Base-by-base conservation (phyloP, 2,888 invertebrate species). In the Amphiduros pacificus region DNA sequence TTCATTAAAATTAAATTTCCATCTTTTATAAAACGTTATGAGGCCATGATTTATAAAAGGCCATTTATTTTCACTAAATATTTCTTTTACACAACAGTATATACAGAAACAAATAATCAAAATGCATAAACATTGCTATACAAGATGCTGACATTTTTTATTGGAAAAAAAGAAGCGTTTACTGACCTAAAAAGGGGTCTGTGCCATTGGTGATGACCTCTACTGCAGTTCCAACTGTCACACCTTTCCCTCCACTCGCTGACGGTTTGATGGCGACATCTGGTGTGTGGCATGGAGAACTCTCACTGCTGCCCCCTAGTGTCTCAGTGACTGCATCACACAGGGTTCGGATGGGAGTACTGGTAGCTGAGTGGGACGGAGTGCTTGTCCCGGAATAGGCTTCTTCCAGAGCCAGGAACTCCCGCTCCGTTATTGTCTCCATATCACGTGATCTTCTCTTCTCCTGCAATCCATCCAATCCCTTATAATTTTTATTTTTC, bases 371-470 rank as follows among this genome's bases (percentile, higher is more conserved):
- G n/a, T n/a, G n/a, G n/a, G n/a, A n/a, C 11, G 36, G 17, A 36
- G 31, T 20, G 26, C 49, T 44, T 3, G 29, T 29, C 2, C 27
- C 22, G 6, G 36, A 28, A 51, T 27, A 24, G 22, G 62, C n/a
- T 20, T 41, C 44, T 31, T 55, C 55, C 1, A 31, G 49, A 17
- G 44, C 59, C 6, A 76, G 68, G 44, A 72, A 65, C 48, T 72
- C 71, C 17, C 74, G 71, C 56, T 81, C 82, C 1, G 90, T 92
- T 82, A 92, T 91, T 2, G 92, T 92, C 82, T 91, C 91, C 86
- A 91, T 91, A 84, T 92, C 92, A 67, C 89, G 88, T 9, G 92
- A 92, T 69, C 90, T 87, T 73, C 93, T 85, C 82, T 93, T 92
- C 85, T 91, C 91, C 81, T 92, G 91, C 14, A 44, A n/a, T n/a